Evolutionary conservation across 2,888 invertebrate genomes (phyloP), one percentile per base, ranked within the genome.

Genomic region (Trypoxylon attenuatum): DNA sequence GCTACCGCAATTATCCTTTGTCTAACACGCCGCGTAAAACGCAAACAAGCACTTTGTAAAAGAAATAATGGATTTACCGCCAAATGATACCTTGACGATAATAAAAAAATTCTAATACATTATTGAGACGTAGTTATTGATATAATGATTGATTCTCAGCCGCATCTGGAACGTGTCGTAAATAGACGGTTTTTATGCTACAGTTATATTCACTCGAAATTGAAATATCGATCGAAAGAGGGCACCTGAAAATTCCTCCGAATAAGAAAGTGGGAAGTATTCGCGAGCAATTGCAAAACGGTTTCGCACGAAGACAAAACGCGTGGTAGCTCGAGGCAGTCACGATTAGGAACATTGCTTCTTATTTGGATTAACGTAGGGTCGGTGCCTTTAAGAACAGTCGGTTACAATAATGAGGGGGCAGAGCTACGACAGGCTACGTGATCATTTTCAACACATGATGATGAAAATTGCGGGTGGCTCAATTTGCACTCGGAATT

Each of bases 401-500:
- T 70, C 63, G 49, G 71, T 80, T 79, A 78, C 66, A 70, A 54
- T 80, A 77, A 79, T 79, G 62, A 79, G 57, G 55, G 74, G 76
- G 67, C 59, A 61, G 66, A 55, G 59, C 67, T 54, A 46, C 54
- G 49, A 53, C 21, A 18, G 10, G 25, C 49, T 58, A 52, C 49
- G 64, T 54, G 59, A 61, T 61, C 29, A 57, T 68, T 70, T 68
- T 46, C 57, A 52, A 19, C 57, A 63, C 55, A 50, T 57, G 50
- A 55, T 41, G 59, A 64, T 47, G 27, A 29, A 21, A 53, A 46
- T 33, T 46, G 71, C 69, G 62, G 72, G 55, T 70, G 62, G 62
- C 71, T 62, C 60, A 57, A 22, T 53, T 10, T 33, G 69, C 58
- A 71, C 57, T 64, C 56, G 63, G 55, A 43, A 41, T 29, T 45